Percentiles rank a stretch among this genome's conserved stretches.
phyloP scores from a whole-genome alignment of 1,140 invertebrate species.

The Triops longicaudatus region DNA sequence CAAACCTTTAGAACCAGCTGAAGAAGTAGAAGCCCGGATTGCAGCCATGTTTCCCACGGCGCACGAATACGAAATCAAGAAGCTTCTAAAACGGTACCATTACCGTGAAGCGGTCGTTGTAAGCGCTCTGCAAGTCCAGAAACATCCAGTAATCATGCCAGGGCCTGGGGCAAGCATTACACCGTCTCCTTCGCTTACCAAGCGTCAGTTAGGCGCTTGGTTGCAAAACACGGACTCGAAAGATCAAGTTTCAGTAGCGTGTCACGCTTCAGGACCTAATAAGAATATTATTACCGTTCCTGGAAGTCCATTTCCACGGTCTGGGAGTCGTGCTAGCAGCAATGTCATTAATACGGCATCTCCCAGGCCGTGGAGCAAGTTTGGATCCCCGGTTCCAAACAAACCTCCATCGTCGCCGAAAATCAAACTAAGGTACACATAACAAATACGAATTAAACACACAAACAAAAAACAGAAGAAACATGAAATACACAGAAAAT shows the following conservation, averaged over 20 bases:
- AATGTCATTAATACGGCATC: background rate
- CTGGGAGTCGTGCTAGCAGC: background rate
- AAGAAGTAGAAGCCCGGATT: constrained; percentile 42
- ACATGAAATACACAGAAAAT: too few relatives aligned
- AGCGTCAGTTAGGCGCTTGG: background rate
- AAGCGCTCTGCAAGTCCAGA: constrained; percentile 84
- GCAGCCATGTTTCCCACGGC: constrained; percentile 86
- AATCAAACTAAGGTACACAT: constrained; percentile 75
- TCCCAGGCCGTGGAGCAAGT: background rate
- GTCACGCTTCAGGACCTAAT: background rate
- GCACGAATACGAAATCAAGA: constrained; percentile 73
- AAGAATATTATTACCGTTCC: background rate
- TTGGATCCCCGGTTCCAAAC: constrained; percentile 1
- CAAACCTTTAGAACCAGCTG: background rate
- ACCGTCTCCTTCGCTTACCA: background rate
- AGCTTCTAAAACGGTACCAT: constrained; percentile 71
- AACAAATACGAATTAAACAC: constrained; percentile 34
- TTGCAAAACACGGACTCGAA: background rate
- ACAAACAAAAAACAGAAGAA: too few relatives aligned
- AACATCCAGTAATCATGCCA: constrained; percentile 77
- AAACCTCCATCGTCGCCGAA: constrained; percentile 71
- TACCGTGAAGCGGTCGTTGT: constrained; percentile 85
- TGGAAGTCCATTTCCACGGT: background rate
- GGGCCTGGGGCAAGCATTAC: constrained; percentile 58
- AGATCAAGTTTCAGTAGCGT: background rate